phyloP scores from a whole-genome alignment of 1,140 invertebrate genomes.

The Eriocheir sinensis region DNA sequence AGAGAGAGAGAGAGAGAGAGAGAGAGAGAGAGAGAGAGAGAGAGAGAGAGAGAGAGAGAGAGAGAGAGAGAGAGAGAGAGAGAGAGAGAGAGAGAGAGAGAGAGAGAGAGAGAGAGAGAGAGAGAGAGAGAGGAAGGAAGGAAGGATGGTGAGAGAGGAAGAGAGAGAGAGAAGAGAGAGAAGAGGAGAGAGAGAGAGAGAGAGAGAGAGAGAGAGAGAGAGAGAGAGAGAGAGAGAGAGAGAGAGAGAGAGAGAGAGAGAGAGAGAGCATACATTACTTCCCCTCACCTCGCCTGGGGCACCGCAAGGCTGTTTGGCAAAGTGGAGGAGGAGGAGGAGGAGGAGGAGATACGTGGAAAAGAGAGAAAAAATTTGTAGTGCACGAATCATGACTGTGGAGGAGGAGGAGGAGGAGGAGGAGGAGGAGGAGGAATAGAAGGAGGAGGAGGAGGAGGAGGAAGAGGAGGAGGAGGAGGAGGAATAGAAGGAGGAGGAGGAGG shows the following conservation, averaged over 20 bases:
- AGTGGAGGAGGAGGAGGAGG: not conserved
- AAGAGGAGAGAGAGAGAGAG: not conserved
- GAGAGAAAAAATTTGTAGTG: not conserved
- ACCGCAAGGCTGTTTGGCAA: slow-evolving; percentile 40
- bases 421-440: not conserved
- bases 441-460: not conserved
- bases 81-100: not conserved
- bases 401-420: not conserved
- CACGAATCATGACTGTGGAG: not conserved
- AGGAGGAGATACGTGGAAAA: not conserved
- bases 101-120: not conserved
- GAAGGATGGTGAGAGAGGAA: no score
- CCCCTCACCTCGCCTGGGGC: slow-evolving; percentile 17
- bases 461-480: not conserved
- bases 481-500: not conserved
- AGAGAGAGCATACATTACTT: slow-evolving; percentile 39
- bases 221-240: not conserved
- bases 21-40: not conserved
- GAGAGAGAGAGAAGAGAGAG: not conserved
- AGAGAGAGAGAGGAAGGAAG: not conserved
- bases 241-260: not conserved
- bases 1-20: not conserved
- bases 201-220: not conserved
- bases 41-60: not conserved
- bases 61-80: not conserved